Evolutionary conservation across 2,888 invertebrate species (phyloP).

Genomic region (Acanthosepion pharaonis): DNA sequence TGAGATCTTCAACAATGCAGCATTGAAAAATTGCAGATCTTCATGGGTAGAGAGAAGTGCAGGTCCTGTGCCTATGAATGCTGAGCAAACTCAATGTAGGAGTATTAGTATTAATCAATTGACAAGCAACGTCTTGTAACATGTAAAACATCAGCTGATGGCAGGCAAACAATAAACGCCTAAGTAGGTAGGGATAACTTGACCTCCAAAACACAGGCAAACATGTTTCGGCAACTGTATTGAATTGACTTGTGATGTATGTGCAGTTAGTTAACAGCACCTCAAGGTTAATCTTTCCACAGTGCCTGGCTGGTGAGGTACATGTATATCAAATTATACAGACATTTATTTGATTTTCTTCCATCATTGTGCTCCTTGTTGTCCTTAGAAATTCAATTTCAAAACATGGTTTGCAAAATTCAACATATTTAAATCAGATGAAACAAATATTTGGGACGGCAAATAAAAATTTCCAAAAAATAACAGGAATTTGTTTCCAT

Average conservation of each 20-base stretch:
- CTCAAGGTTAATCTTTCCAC: not conserved
- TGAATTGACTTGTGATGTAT: not conserved
- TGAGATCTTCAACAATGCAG: too few relatives aligned
- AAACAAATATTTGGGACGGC: not conserved
- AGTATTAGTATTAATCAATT: too few relatives aligned
- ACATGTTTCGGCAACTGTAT: not conserved
- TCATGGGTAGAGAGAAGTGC: too few relatives aligned
- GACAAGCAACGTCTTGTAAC: too few relatives aligned
- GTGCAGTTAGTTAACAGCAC: not conserved
- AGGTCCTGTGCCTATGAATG: too few relatives aligned
- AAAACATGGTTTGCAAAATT: not conserved
- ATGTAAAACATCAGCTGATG: too few relatives aligned
- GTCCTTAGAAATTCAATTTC: not conserved
- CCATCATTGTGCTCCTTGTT: not conserved
- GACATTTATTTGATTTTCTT: not conserved
- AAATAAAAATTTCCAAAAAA: not conserved
- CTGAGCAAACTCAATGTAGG: too few relatives aligned
- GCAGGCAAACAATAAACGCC: not conserved
- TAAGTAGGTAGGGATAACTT: not conserved
- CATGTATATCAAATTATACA: not conserved
- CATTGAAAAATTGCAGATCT: too few relatives aligned
- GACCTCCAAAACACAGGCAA: not conserved
- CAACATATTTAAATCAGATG: not conserved
- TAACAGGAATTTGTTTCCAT: too few relatives aligned
- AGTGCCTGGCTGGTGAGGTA: not conserved